Percentiles rank a stretch among this genome's conserved stretches.
Evolutionary conservation across 2,113 vertebrate species (phyloP).

Genomic region (Jacana jacana): DNA sequence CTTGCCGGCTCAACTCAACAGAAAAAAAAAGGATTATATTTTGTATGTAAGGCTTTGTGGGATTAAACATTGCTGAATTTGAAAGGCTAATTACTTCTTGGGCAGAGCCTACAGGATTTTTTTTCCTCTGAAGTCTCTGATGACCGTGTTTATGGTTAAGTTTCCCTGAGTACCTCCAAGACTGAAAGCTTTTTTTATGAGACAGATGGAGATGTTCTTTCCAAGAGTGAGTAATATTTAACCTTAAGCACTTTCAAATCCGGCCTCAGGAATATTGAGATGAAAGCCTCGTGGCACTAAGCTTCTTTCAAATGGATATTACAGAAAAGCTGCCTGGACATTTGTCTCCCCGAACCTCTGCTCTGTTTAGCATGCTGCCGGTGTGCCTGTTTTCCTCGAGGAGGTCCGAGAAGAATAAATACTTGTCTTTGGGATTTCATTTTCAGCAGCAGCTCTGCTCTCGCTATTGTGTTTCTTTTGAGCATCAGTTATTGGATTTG

Average conservation of each 20-base stretch:
- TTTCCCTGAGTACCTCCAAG: constrained; percentile 47
- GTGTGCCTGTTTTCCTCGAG: constrained; percentile 1
- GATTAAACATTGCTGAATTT: neutral
- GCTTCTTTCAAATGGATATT: constrained; percentile 60
- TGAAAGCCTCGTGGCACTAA: constrained; percentile 62
- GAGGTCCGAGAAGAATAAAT: constrained; percentile 58
- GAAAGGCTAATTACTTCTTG: neutral
- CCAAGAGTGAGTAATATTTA: constrained; percentile 68
- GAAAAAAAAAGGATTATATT: neutral
- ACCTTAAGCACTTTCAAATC: constrained; percentile 69
- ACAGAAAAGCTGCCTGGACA: constrained; percentile 54
- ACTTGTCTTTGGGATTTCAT: constrained; percentile 42
- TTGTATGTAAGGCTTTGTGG: neutral
- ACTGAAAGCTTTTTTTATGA: constrained; percentile 38
- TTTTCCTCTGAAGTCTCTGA: neutral
- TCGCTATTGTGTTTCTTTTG: neutral
- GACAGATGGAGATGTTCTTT: constrained; percentile 62
- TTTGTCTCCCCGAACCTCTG: constrained; percentile 1
- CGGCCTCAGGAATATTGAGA: constrained; percentile 63
- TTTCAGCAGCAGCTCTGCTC: neutral
- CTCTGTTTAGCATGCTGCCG: constrained; percentile 51
- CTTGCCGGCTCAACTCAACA: neutral
- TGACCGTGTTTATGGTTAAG: neutral
- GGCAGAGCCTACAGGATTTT: neutral
- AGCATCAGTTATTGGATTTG: constrained; percentile 21